Evolutionary conservation across 2,113 vertebrate species (phyloP).

Genomic region (Zosterops japonicus): DNA sequence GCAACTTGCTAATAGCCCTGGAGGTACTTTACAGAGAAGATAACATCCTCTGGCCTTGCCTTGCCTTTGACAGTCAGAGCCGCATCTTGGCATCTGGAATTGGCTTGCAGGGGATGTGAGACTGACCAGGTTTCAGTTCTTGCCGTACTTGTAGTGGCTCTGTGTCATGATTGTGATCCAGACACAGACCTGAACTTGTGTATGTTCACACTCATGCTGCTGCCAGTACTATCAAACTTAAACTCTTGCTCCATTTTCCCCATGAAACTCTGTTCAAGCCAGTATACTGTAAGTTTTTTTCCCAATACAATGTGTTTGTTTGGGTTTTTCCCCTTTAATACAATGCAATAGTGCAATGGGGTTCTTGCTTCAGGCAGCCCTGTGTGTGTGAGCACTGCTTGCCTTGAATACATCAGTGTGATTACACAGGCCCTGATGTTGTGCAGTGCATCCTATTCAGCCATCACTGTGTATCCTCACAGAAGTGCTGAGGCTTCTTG

Average conservation of each 20-base stretch:
- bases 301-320: not conserved
- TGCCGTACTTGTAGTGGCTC: not conserved
- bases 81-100: rapidly evolving
- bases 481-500: not conserved
- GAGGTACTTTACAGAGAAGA: not conserved
- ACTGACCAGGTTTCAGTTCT: not conserved
- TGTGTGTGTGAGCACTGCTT: rapidly evolving
- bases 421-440: not conserved
- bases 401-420: not conserved
- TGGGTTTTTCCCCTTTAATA: not conserved
- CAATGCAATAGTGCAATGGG: not conserved
- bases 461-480: not conserved
- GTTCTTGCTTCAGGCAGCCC: not conserved
- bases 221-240: not conserved
- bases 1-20: not conserved
- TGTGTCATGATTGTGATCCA: not conserved
- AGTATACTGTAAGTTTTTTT: not conserved
- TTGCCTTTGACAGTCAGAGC: not conserved
- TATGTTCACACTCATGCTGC: not conserved
- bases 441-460: not conserved
- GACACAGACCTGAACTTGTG: not conserved
- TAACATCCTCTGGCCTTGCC: not conserved
- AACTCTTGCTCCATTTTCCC: not conserved
- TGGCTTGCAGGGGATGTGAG: not conserved
- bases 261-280: not conserved